Conservation (phyloP, 2,797 vertebrate species). For the Cyclura pinguis region DNA sequence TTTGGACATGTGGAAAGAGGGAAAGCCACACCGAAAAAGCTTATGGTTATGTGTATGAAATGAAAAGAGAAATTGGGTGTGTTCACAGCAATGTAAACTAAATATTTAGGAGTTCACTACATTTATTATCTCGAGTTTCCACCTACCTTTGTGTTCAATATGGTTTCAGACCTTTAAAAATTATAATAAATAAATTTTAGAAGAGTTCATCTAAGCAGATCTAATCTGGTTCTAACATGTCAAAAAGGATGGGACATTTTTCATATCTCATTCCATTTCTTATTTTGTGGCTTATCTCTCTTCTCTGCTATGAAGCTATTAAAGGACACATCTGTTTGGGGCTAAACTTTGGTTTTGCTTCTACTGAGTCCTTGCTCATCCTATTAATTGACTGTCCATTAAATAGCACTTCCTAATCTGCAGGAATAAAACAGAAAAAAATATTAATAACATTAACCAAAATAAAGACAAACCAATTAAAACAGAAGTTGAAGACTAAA, state of each 20-base stretch:
- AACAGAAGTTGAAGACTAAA: constrained; percentile 45
- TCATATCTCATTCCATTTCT: not conserved
- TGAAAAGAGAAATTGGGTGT: not conserved
- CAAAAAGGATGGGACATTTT: not conserved
- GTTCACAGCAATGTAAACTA: not conserved
- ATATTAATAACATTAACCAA: constrained; percentile 59
- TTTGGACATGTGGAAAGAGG: not conserved
- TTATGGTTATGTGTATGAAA: not conserved
- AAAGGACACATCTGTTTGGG: not conserved
- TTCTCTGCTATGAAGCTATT: accelerated
- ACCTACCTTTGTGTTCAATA: not conserved
- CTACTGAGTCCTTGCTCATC: constrained; percentile 24
- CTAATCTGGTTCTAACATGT: not conserved
- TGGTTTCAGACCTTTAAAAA: not conserved
- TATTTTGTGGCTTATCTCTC: constrained; percentile 33
- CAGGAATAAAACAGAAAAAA: constrained; percentile 42
- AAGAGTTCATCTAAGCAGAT: not conserved
- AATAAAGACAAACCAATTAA: constrained; percentile 48
- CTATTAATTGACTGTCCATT: constrained; percentile 23
- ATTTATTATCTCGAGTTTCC: not conserved
- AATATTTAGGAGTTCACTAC: not conserved
- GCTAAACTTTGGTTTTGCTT: not conserved
- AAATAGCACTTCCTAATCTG: constrained; percentile 30
- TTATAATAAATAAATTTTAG: not conserved
- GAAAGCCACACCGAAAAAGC: not conserved